Percentiles rank a stretch among this genome's conserved stretches.
Evolutionary conservation across 2,888 invertebrate species (phyloP).

Genomic region (Orchestes rusci): DNA sequence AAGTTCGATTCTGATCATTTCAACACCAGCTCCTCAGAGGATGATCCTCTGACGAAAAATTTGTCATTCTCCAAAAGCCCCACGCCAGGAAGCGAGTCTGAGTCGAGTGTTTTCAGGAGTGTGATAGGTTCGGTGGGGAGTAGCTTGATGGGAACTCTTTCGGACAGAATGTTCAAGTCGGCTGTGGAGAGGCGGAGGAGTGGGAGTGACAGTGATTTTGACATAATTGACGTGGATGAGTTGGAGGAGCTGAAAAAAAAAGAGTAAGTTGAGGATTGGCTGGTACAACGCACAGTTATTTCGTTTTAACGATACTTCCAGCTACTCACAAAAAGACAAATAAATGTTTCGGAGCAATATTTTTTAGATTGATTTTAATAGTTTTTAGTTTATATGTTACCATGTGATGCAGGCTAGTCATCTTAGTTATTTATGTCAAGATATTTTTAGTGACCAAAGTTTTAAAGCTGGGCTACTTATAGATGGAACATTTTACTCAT

Average conservation of each 20-base stretch:
- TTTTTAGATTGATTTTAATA: no score
- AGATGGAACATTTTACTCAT: no score
- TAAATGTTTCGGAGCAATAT: no score
- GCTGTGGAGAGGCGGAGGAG: constrained; percentile 17
- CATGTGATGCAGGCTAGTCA: no score
- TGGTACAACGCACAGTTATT: no score
- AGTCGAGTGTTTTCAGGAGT: constrained; percentile 31
- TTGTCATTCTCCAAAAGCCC: constrained; percentile 15
- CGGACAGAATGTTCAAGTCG: constrained; percentile 15
- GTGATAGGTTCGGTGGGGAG: constrained; percentile 17
- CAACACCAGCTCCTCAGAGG: constrained; percentile 42
- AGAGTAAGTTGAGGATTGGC: constrained; percentile 1
- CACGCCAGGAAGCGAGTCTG: constrained; percentile 32
- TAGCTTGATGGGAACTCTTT: constrained; percentile 13
- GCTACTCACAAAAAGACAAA: no score
- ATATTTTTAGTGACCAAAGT: no score
- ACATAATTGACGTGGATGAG: constrained; percentile 39
- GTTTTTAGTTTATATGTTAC: no score
- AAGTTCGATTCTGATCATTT: constrained; percentile 43
- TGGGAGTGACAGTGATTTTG: constrained; percentile 38
- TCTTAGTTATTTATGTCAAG: no score
- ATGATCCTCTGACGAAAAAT: constrained; percentile 28
- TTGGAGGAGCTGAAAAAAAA: constrained; percentile 6
- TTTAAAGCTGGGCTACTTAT: no score
- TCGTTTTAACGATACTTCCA: no score